Evolutionary conservation across 2,797 vertebrate genomes (phyloP), one percentile per base, ranked within the genome.

Genomic region (Oreonectes daqikongensis): DNA sequence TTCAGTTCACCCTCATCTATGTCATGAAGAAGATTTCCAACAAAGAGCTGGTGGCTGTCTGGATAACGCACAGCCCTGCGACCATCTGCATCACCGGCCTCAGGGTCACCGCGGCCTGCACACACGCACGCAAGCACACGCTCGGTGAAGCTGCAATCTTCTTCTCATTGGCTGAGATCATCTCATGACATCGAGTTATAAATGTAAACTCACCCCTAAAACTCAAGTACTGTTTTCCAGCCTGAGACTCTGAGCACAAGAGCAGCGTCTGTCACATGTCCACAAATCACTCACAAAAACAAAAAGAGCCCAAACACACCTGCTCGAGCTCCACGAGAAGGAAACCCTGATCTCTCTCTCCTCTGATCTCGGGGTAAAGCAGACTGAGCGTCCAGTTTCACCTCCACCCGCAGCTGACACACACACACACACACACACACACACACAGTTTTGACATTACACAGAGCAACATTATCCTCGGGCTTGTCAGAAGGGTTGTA

Each of bases 1-100:
- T 98, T 99, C 73, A 99, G 92, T 79, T 99, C 97, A n/a, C 90
- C 96, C 91, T 99, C 97, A 30, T 99, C 97, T n/a, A 99, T 99
- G 82, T 99, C 97, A 15, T 99, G 98, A 0, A 97, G 97, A 81
- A 99, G 92, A 85, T 99, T 99, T 66, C 98, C 98, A 70, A 99
- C 98, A 72, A 99, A 99, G 69, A 99, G 96, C 86, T 99, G 98
- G 87, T 99, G 96, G 87, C 94, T 98, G 89, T 99, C 98, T 0
- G 98, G 98, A 72, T 98, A 98, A 57, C 98, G 94, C 53, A 96
- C 92, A 48, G 95, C 93, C 60, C 98, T 91, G n/a, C 98, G 93
- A 79, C 86, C 94, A 72, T 99, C 98, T 14, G 93, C 89, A 68
- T 99, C 98, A 0, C 93, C 94, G 79, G 95, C 91, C 5, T 98